Base-by-base conservation (phyloP, 2,888 invertebrate genomes). In the Leptinotarsa peninsularis region DNA sequence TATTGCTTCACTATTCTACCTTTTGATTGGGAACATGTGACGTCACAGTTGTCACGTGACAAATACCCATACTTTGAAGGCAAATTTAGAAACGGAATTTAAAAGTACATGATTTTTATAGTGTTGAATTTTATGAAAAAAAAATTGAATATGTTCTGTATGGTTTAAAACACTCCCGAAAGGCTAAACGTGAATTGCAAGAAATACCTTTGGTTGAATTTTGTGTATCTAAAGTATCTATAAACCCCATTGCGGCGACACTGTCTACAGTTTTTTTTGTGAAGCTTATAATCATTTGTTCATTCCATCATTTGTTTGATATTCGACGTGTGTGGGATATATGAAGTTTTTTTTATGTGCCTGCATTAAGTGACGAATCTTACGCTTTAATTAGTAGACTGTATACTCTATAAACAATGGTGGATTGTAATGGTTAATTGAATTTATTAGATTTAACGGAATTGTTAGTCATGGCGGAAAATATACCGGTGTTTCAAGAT, bases 281-380 rank as follows among this genome's bases (percentile, higher is more conserved):
- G 71, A 77, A 76, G 72, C 78, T 80, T 80, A 72, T 76, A 72
- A 73, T 71, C 71, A 80, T 82, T 80, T 81, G 78, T 79, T 82
- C 81, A 81, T 81, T 83, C 81, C 76, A 78, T 78, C 83, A 82
- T 83, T 84, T 82, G 82, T 80, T 79, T 82, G 79, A 72, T 80
- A 76, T 80, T 79, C 82, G 67, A 79, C 82, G 81, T 83, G 85
- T 84, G 84, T 85, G 84, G 85, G 80, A 81, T 79, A 76, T 58
- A 74, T 63, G n/a, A 10, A 27, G 23, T 58, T 58, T 58, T 21
- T 33, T 71, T 74, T 15, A 67, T 49, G 66, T 56, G 13, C 5
- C 70, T 76, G 74, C 73, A 76, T 76, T 76, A 76, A 74, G 74
- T 76, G 78, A 75, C 73, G 77, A 78, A 74, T 75, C 75, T 71